Evolutionary conservation across 2,888 invertebrate genomes (phyloP).

Genomic region (Pilophorus perplexus): DNA sequence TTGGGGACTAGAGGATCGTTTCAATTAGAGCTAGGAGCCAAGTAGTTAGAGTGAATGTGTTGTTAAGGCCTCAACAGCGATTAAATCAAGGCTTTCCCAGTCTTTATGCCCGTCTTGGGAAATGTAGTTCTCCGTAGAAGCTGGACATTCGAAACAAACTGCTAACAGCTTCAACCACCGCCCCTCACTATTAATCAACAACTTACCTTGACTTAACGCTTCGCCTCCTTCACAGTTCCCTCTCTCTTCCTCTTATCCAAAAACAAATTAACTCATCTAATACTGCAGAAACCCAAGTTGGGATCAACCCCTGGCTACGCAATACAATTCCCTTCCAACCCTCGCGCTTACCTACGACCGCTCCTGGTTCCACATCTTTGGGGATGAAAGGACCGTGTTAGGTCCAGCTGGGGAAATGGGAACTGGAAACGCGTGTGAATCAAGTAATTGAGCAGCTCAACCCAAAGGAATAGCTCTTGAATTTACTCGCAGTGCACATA

Average conservation of each 20-base stretch:
- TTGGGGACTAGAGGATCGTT: constrained; percentile 36
- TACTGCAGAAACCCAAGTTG: constrained; percentile 32
- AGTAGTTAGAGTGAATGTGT: constrained; percentile 37
- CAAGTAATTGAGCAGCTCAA: no score
- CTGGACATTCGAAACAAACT: constrained; percentile 40
- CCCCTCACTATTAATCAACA: constrained; percentile 37
- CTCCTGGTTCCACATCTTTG: no score
- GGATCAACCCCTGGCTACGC: constrained; percentile 21
- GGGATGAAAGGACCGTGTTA: constrained; percentile 17
- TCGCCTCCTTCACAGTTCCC: constrained; percentile 26
- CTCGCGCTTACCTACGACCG: no score
- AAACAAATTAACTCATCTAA: constrained; percentile 39
- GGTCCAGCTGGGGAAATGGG: neutral
- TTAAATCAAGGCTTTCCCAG: constrained; percentile 42
- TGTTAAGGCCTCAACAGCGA: constrained; percentile 38
- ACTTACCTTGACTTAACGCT: constrained; percentile 36
- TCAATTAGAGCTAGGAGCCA: constrained; percentile 38
- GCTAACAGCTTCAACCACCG: constrained; percentile 39
- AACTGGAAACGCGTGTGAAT: no score
- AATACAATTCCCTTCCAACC: constrained; percentile 7
- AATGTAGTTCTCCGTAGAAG: constrained; percentile 39
- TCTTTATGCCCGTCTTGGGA: constrained; percentile 43
- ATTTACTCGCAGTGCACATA: no score
- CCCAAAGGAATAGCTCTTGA: no score
- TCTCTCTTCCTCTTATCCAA: constrained; percentile 32